Base-by-base conservation (phyloP, 2,113 vertebrate genomes). In the Sinocyclocheilus maitianheensis region DNA sequence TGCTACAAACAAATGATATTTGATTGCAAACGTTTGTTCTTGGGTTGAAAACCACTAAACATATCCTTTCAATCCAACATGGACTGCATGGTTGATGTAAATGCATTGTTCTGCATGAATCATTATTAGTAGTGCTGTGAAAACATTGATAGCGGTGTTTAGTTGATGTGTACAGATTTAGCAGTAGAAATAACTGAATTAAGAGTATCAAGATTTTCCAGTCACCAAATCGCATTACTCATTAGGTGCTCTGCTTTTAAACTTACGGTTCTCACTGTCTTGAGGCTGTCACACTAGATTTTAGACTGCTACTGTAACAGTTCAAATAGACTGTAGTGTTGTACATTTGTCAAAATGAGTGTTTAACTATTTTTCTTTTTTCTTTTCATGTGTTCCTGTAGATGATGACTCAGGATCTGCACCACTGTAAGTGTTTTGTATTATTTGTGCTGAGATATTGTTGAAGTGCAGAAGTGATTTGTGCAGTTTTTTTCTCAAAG, bases 321-420 rank as follows among this genome's bases (percentile, higher is more conserved):
- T 60, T n/a, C 37, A 43, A 43, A 34, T 74, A 40, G 77, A 40
- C 77, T 22, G 5, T 78, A 40, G 20, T 37, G 14, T 43, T 79
- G 12, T 43, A 62, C 37, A 5, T 62, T 1, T n/a, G 2, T 30
- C 9, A 67, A 51, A 12, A 48, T 26, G 4, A 69, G 65, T 71
- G 2, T 86, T 81, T 77, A 55, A 34, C 20, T 5, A 46, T 3
- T 34, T 62, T 46, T 53, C 11, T 81, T 30, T 75, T 65, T 18
- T 43, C 16, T 58, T 84, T 51, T 43, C 78, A 30, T 1, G 1
- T 46, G 30, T 58, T 11, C 6, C 62, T 85, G 10, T 91, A 99
- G 98, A 99, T 84, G 98, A 99, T 0, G 97, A 98, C 91, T 94
- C 95, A 90, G 98, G 97, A 63, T 93, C 97, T 18, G 96, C 97